Percentiles rank a stretch among this genome's conserved stretches.
Conservation (phyloP, 2,113 vertebrate genomes). For the Mellivora capensis region DNA sequence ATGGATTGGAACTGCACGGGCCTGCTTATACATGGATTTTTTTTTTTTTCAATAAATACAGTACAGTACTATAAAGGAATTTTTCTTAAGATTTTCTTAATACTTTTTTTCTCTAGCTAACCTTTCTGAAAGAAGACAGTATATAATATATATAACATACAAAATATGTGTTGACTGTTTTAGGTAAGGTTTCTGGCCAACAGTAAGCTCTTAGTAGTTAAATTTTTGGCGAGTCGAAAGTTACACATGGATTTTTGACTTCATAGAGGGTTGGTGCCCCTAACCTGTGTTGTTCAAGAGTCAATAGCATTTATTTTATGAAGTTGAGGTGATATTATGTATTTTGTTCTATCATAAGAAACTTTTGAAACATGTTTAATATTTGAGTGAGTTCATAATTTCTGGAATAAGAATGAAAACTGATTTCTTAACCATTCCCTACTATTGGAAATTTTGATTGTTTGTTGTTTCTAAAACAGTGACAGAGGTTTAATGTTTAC, state of each 20-base stretch:
- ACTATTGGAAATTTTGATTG: background rate
- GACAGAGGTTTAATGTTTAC: background rate
- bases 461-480: conserved; percentile 2
- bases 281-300: background rate
- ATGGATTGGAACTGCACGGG: background rate
- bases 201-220: background rate
- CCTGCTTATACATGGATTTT: background rate
- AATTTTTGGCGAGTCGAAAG: background rate
- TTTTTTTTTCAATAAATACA: background rate
- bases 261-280: background rate
- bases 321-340: background rate
- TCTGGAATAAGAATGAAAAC: background rate
- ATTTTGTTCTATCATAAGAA: conserved; percentile 1
- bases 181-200: background rate
- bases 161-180: background rate
- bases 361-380: background rate
- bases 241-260: background rate
- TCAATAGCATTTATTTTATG: background rate
- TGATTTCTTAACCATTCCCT: background rate
- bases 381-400: conserved; percentile 18
- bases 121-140: background rate
- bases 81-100: background rate
- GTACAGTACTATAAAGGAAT: background rate
- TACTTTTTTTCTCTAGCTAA: background rate
- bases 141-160: background rate